Evolutionary conservation across 2,888 invertebrate species (phyloP).

Genomic region (Erynnis tages): DNA sequence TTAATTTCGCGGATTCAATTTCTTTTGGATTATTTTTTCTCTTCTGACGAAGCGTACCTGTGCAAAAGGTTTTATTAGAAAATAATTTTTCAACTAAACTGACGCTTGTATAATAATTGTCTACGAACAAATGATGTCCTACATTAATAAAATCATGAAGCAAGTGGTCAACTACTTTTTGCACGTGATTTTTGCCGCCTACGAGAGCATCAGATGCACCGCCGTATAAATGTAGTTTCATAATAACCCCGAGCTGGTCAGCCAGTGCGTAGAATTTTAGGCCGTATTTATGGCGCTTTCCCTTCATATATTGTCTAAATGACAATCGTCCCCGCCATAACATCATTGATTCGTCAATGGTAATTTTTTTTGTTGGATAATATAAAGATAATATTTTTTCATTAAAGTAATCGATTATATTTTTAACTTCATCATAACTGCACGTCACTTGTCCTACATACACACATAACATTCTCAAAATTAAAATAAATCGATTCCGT

Average conservation of each 20-base stretch:
- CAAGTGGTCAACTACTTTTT: conserved; percentile 32
- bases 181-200: conserved; percentile 32
- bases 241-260: conserved; percentile 31
- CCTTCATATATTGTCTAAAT: conserved; percentile 32
- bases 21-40: conserved; percentile 30
- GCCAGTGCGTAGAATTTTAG: conserved; percentile 33
- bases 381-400: conserved; percentile 24
- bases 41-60: conserved; percentile 31
- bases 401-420: conserved; percentile 29
- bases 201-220: conserved; percentile 33
- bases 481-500: conserved; percentile 28
- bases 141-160: conserved; percentile 28
- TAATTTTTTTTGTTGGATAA: conserved; percentile 29
- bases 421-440: conserved; percentile 30
- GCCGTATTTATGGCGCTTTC: conserved; percentile 33
- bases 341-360: conserved; percentile 31
- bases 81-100: conserved; percentile 31
- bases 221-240: conserved; percentile 33
- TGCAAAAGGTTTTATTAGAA: conserved; percentile 32
- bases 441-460: conserved; percentile 21
- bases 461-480: conserved; percentile 30
- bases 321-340: conserved; percentile 34
- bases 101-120: conserved; percentile 24
- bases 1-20: conserved; percentile 25
- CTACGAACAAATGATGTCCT: conserved; percentile 34